Evolutionary conservation across 2,113 vertebrate genomes (phyloP).

Genomic region (Amazona guildingii): DNA sequence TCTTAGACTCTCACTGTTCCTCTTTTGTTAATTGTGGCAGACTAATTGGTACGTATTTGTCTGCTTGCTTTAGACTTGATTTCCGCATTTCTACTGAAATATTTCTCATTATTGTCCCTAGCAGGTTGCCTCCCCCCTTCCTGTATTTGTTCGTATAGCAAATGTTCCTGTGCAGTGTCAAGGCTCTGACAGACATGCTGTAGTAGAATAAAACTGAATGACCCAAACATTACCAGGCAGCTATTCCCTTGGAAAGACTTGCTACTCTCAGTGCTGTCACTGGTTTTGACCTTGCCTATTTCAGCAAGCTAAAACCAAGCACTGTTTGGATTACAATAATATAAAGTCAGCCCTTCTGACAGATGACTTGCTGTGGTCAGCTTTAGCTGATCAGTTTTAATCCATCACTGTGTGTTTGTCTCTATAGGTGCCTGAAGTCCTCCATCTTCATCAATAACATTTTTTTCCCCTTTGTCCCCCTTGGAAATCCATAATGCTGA

Average conservation of each 20-base stretch:
- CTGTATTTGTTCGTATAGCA: conserved; percentile 32
- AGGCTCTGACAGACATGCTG: neutral
- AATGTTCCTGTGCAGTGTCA: conserved; percentile 16
- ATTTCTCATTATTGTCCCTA: conserved; percentile 50
- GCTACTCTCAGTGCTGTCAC: neutral
- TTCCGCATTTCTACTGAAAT: conserved; percentile 33
- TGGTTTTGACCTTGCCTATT: neutral
- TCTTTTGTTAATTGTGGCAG: conserved; percentile 23
- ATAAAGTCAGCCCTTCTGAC: neutral
- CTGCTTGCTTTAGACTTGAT: conserved; percentile 29
- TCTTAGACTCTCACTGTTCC: neutral
- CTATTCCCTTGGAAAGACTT: neutral
- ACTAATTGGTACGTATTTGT: conserved; percentile 42
- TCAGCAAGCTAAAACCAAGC: neutral
- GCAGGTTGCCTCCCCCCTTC: conserved; percentile 49
- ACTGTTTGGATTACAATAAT: neutral
- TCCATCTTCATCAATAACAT: neutral
- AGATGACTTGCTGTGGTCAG: neutral
- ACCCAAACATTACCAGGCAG: neutral
- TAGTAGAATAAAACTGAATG: neutral
- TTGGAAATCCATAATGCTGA: neutral
- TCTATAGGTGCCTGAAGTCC: neutral
- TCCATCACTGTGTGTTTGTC: neutral
- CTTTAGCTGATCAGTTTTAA: neutral
- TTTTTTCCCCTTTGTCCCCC: neutral